Evolutionary conservation across 1,140 invertebrate genomes (phyloP), one percentile per base, ranked within the genome.

Genomic region (Caenorhabditis briggsae): DNA sequence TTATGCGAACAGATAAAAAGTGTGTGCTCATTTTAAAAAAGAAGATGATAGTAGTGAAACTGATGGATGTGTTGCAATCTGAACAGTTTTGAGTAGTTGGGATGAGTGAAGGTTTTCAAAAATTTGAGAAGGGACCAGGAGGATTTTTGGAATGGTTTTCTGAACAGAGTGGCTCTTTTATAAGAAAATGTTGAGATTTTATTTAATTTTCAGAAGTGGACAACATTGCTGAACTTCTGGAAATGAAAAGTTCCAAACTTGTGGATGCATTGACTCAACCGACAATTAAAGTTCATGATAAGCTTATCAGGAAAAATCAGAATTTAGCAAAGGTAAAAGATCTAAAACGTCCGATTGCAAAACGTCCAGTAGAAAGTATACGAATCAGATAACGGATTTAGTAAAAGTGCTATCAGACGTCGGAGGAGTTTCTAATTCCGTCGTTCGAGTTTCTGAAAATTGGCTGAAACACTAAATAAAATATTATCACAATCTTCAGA

Each of bases 311-410:
- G 86, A 97, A 95, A 91, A 94, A 94, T 82, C 93, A 94, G 90
- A 94, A 92, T 89, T 96, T 96, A 93, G 95, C 96, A 93, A 95
- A 95, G 93, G 95, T 95, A 86, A 84, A 61, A 58, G 3, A n/a
- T 25, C 0, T 64, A 82, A 8, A 8, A 9, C 7, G 33, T 33
- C 33, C 33, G 33, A 33, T 33, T 33, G 33, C 33, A 33, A 33
- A 33, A 33, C 33, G 33, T 33, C 33, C 1, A 33, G 1, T 33
- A 33, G 33, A 33, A 33, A 33, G 33, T 33, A 33, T 33, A 33
- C 33, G 33, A 3, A 33, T 33, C 33, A 33, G 33, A 33, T 33
- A 33, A 33, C 33, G 1, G 33, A 3, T 33, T 33, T 33, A 33
- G 33, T 33, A 33, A 33, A 33, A 33, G 3, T n/a, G n/a, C n/a